Base-by-base conservation (phyloP, 2,113 vertebrate species). In the Psittacara wagleri region DNA sequence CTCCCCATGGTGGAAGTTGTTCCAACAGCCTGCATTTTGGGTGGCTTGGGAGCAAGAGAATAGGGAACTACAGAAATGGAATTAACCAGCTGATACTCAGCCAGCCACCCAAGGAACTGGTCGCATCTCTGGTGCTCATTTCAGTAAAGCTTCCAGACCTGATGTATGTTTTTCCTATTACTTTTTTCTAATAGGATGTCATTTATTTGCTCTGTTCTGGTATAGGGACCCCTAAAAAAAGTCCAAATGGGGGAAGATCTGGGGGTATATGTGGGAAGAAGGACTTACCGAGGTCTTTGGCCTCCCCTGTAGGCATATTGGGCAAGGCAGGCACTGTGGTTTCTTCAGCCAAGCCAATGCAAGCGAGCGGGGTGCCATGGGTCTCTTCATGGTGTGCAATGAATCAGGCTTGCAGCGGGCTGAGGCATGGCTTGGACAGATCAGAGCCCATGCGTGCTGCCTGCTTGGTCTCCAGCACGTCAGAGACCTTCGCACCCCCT, bases 341-440 rank as follows among this genome's bases (percentile, higher is more conserved):
- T 97, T 98, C 43, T 91, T 79, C 23, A 75, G 83, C 29, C 88
- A 94, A 86, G 97, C 97, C 97, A 98, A 98, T 2, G 77, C 97
- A 97, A 98, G 97, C 97, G 96, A 82, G 95, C 37, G 11, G 64
- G 44, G 37, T 46, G 88, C 80, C 94, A 46, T 49, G 93, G 96
- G 95, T 95, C 95, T 86, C 92, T 94, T 73, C 91, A 90, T 35
- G 93, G 96, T 75, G 91, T 94, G 94, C 97, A 90, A 72, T 96
- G 97, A 97, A 97, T 97, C 96, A 96, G 96, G 57, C 88, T 90
- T 46, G 70, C 88, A 78, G 80, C 33, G 59, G 76, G 81, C 87
- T 68, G 61, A 94, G 86, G 91, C 83, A 76, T 6, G 41, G 92
- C 69, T 28, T 64, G 96, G 94, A 55, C 61, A n/a, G 85, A 94